These are phyloP conservation scores for Crotophaga sulcirostris DNA, from an alignment of 2,113 vertebrate genomes.

Conservation along the genomic window DNA sequence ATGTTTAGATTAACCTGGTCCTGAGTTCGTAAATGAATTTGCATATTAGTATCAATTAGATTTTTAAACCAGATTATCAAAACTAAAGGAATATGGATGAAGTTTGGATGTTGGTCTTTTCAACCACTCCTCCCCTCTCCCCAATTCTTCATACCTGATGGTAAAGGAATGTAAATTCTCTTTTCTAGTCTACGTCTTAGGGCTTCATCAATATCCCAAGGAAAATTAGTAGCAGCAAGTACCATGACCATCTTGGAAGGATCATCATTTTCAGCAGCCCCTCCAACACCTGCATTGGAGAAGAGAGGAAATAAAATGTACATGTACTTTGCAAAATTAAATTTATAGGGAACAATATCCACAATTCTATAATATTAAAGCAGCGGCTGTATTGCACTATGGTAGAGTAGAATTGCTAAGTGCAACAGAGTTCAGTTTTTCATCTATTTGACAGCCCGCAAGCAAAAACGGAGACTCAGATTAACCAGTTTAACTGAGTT, in stretches of 20 bases:
- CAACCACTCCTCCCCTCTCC: not conserved
- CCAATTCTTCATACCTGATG: conserved; percentile 82
- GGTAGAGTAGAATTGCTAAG: not conserved
- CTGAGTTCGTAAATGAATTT: not conserved
- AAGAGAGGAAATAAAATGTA: not conserved
- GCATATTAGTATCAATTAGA: not conserved
- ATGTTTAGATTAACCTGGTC: not conserved
- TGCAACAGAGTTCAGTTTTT: not conserved
- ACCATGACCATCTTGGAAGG: conserved; percentile 99
- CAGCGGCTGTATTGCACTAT: not conserved
- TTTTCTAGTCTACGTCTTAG: conserved; percentile 93
- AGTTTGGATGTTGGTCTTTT: not conserved
- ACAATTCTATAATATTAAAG: not conserved
- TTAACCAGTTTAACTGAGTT: not conserved
- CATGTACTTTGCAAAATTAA: not conserved
- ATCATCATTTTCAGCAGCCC: conserved; percentile 92
- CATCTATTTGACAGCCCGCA: not conserved
- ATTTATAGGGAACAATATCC: not conserved
- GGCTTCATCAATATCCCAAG: conserved; percentile 99
- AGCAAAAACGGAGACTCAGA: not conserved
- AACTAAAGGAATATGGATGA: not conserved
- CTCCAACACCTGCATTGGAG: conserved; percentile 87
- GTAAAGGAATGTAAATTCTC: conserved; percentile 97
- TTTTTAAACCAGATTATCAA: not conserved
- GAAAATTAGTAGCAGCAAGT: conserved; percentile 96